These are phyloP conservation scores for Rynchops niger DNA, from an alignment of 2,113 vertebrate species.

Conservation along the genomic window DNA sequence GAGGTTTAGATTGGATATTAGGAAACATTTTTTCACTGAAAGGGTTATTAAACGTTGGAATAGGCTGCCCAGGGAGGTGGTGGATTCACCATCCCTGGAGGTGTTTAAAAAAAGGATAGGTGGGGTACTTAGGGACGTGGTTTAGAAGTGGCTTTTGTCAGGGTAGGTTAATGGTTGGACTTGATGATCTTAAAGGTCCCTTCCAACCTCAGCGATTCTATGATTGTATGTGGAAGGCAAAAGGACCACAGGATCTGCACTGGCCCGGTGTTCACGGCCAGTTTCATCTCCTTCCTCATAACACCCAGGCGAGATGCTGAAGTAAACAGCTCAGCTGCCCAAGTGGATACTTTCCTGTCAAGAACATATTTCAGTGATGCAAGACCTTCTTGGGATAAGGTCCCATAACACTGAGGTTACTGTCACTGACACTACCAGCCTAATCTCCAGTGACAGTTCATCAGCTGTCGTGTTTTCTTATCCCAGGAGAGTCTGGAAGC, in stretches of 20 bases:
- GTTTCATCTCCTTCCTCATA: background rate
- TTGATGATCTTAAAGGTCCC: too few species aligned
- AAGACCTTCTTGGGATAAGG: background rate
- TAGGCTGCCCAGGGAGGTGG: too few species aligned
- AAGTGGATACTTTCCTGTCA: background rate
- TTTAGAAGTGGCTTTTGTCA: too few species aligned
- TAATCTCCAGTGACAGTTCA: background rate
- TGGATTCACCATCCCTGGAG: too few species aligned
- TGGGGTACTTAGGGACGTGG: too few species aligned
- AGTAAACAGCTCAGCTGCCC: background rate
- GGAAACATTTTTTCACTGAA: too few species aligned
- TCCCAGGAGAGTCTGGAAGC: background rate
- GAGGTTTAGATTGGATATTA: too few species aligned
- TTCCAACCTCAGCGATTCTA: too few species aligned
- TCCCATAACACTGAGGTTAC: background rate
- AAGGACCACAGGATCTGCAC: background rate
- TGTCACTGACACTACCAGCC: background rate
- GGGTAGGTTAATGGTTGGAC: too few species aligned
- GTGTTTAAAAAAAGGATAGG: too few species aligned
- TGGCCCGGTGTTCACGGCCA: background rate
- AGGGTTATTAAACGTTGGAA: too few species aligned
- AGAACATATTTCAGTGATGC: background rate
- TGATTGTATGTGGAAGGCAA: background rate
- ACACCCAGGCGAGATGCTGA: background rate
- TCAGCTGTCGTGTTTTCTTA: background rate